Evolutionary conservation across 2,113 vertebrate species (phyloP), one percentile per base, ranked within the genome.

Genomic region (Trematomus loennbergii): DNA sequence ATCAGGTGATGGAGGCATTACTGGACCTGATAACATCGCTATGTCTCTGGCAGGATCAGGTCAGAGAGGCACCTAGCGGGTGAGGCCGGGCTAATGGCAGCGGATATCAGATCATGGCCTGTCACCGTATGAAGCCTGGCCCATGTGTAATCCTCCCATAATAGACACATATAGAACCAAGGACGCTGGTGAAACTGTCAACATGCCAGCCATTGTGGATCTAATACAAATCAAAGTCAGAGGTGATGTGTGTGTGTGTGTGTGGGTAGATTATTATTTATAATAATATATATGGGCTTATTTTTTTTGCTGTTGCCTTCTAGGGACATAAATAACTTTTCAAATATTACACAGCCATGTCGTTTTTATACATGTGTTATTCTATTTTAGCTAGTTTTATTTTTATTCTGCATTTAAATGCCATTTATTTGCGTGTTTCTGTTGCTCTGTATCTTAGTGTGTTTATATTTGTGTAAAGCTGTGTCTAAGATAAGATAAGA

Each of bases 1-100:
- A 88, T 90, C 87, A 81, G 70, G 74, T 81, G 85, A 87, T 80
- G 80, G 84, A 88, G 78, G 85, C 79, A 83, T 78, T 82, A 61
- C 75, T 1, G 36, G 58, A 53, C 54, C 79, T 29, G 92, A 91
- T 90, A 91, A 83, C 76, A 90, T 91, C 79, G 33, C 66, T 59
- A 60, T 15, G 79, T 87, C 70, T 84, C 77, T 77, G 74, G 79
- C 67, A 77, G 67, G 79, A 92, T 85, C 68, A 49, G 75, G 74
- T 64, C 86, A 72, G 86, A 88, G 83, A 88, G 79, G 73, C 79
- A 82, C 78, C 85, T 55, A 86, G 72, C 79, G 78, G 83, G 77
- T 75, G 78, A 89, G 78, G 78, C 85, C 78, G 68, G 81, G 85
- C 58, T 78, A 88, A 88, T 84, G 85, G 85, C 62, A 71, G 79